These are phyloP conservation scores for Eulacestoma nigropectus DNA, from an alignment of 2,113 vertebrate species.

Conservation along the genomic window DNA sequence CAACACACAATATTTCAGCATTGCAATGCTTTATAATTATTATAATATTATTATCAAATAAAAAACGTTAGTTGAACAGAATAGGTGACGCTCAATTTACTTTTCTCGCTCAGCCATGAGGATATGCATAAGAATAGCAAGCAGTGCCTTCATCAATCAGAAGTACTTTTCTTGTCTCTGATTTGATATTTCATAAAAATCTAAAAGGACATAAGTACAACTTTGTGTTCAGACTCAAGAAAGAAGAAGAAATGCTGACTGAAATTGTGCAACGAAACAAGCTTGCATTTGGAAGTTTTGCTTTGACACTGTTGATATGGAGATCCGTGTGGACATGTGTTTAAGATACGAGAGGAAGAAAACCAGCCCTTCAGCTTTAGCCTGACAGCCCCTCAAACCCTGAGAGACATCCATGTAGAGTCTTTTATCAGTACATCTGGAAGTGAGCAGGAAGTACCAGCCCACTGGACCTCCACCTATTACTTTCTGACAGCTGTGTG, in stretches of 20 bases:
- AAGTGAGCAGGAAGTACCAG: slow-evolving; percentile 21
- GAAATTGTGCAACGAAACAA: not conserved
- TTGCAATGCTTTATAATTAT: not conserved
- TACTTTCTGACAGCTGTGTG: slow-evolving; percentile 28
- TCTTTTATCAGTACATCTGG: slow-evolving; percentile 22
- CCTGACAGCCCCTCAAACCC: not conserved
- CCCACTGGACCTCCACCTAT: slow-evolving; percentile 27
- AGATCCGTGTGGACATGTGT: not conserved
- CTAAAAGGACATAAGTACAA: not conserved
- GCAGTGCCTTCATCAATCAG: not conserved
- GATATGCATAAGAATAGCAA: not conserved
- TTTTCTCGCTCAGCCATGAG: not conserved
- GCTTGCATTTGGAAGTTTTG: not conserved
- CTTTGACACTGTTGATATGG: not conserved
- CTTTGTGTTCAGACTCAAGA: not conserved
- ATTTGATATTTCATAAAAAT: not conserved
- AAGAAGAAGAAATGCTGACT: not conserved
- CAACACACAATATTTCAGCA: not conserved
- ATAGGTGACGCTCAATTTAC: not conserved
- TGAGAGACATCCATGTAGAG: not conserved
- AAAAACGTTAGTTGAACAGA: not conserved
- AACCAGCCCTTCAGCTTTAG: not conserved
- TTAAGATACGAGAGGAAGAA: not conserved
- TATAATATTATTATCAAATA: not conserved
- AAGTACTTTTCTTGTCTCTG: not conserved